These are phyloP conservation scores for Mesaphorura yosii DNA, from an alignment of 1,140 invertebrate species.

Conservation along the genomic window DNA sequence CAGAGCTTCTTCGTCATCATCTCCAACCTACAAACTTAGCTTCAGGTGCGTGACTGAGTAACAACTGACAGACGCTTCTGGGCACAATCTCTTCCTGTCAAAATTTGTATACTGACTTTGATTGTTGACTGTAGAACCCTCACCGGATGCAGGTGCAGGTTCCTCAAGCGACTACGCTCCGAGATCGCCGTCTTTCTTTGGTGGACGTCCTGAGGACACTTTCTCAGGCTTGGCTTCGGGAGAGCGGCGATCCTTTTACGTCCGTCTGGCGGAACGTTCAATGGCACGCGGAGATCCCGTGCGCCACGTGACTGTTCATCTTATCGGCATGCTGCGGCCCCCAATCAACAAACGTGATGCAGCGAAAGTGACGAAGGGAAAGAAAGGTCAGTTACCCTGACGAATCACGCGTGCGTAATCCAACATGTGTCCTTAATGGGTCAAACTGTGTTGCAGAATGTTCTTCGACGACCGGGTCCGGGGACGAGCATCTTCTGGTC, in stretches of 20 bases:
- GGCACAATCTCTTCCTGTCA: too few relatives aligned
- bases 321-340: slow-evolving; percentile 42
- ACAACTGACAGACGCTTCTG: too few relatives aligned
- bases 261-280: slow-evolving; percentile 50
- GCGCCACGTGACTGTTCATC: slow-evolving; percentile 52
- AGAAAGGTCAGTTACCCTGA: slow-evolving; percentile 26
- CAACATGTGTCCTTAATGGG: not conserved
- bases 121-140: too few relatives aligned
- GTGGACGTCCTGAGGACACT: slow-evolving; percentile 30
- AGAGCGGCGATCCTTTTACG: slow-evolving; percentile 44
- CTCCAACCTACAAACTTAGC: slow-evolving; percentile 31
- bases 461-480: slow-evolving; percentile 26
- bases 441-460: slow-evolving; percentile 14
- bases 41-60: too few relatives aligned
- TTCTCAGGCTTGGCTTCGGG: slow-evolving; percentile 33
- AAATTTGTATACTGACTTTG: too few relatives aligned
- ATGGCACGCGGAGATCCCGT: slow-evolving; percentile 50
- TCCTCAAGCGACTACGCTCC: slow-evolving; percentile 26
- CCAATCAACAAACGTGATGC: slow-evolving; percentile 25
- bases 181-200: slow-evolving; percentile 29
- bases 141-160: too few relatives aligned
- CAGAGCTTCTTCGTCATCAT: slow-evolving; percentile 45
- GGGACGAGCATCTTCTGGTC: slow-evolving; percentile 51
- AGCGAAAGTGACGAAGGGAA: slow-evolving; percentile 19
- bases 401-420: not conserved